A percentile compares a stretch with the other conserved stretches of the same genome.
Conservation (phyloP, 2,113 vertebrate genomes). For the Corvus hawaiiensis region DNA sequence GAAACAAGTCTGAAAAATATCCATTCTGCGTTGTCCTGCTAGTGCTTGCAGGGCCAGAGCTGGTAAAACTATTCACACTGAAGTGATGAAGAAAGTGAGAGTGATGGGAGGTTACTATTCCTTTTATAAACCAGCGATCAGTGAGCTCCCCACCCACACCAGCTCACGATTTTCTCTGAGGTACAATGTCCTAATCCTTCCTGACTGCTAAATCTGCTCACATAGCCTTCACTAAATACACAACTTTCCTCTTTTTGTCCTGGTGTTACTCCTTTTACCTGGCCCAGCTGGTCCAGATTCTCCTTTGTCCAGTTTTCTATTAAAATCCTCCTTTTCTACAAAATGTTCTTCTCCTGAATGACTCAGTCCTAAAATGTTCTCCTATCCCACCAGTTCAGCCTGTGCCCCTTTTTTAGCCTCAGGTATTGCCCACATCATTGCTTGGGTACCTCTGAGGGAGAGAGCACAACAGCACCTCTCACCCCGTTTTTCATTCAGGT, state of each 20-base stretch:
- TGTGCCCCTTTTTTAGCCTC: neutral
- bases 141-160: neutral
- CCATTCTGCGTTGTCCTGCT: neutral
- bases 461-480: neutral
- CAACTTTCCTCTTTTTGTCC: neutral
- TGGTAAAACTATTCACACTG: neutral
- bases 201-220: neutral
- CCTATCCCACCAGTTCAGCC: neutral
- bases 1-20: neutral
- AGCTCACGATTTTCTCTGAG: neutral
- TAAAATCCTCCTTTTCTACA: neutral
- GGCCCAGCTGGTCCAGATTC: neutral
- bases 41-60: neutral
- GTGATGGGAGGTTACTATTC: neutral
- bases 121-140: neutral
- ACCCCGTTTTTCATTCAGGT: accelerated
- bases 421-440: neutral
- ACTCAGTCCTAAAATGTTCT: neutral
- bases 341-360: neutral
- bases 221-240: neutral
- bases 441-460: neutral
- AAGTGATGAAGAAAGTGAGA: neutral
- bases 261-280: neutral
- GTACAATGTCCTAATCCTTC: neutral
- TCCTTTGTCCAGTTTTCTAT: neutral